Conservation (phyloP, 2,113 vertebrate genomes). For the Sander lucioperca region DNA sequence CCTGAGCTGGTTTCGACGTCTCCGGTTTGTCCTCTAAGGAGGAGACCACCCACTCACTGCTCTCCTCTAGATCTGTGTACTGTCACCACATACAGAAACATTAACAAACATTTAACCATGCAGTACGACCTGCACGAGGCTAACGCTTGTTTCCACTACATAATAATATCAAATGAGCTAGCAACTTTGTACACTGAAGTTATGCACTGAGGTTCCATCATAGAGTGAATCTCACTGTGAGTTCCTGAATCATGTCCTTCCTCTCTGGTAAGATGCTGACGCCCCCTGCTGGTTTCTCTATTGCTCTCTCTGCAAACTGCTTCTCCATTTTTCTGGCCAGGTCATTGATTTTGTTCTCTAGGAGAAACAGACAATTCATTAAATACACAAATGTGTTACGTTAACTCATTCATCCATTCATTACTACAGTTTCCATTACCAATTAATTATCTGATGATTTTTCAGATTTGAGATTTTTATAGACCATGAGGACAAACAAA, state of each 20-base stretch:
- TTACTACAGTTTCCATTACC: not conserved
- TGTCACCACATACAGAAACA: slow-evolving; percentile 40
- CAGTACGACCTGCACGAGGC: no score
- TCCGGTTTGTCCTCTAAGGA: slow-evolving; percentile 86
- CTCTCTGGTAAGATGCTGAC: slow-evolving; percentile 80
- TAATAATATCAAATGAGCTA: not conserved
- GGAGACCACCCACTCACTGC: slow-evolving; percentile 90
- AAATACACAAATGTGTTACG: not conserved
- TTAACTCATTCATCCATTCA: not conserved
- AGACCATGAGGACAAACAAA: not conserved
- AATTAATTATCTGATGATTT: not conserved
- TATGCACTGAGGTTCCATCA: not conserved
- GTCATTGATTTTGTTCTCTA: slow-evolving; percentile 84
- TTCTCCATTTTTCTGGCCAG: slow-evolving; percentile 85
- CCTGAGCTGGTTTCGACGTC: slow-evolving; percentile 65
- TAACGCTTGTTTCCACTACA: not conserved
- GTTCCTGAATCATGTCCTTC: slow-evolving; percentile 85
- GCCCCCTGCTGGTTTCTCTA: slow-evolving; percentile 84
- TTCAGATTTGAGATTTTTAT: not conserved
- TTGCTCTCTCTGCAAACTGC: slow-evolving; percentile 72
- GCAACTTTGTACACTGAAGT: not conserved
- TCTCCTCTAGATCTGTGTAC: slow-evolving; percentile 81
- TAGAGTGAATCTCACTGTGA: slow-evolving; percentile 82
- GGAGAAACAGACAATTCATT: slow-evolving; percentile 4
- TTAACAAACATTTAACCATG: not conserved